phyloP scores from a whole-genome alignment of 2,888 invertebrate species.

The Hydraecia micacea region DNA sequence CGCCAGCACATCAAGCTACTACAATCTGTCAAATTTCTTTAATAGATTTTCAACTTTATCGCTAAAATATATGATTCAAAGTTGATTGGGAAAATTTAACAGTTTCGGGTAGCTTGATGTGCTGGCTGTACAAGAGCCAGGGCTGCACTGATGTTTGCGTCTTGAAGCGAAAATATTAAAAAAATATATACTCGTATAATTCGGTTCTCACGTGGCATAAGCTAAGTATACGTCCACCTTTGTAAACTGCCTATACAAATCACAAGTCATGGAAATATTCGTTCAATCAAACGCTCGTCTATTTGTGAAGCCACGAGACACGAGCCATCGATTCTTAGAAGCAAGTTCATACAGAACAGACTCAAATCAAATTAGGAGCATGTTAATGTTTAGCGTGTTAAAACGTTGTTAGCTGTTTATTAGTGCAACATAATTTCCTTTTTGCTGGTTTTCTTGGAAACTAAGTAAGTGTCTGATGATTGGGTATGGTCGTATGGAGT shows the following conservation, averaged over 20 bases:
- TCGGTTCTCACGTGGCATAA: slow-evolving; percentile 23
- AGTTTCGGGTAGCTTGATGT: no score
- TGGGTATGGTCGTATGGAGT: not conserved
- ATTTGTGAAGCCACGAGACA: slow-evolving; percentile 58
- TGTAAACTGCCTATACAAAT: slow-evolving; percentile 53
- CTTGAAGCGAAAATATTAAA: no score
- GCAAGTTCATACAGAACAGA: slow-evolving; percentile 59
- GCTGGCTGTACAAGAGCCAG: no score
- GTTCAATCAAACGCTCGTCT: slow-evolving; percentile 65
- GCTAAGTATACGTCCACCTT: slow-evolving; percentile 32
- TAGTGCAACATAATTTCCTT: not conserved
- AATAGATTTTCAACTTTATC: no score
- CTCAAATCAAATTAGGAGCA: slow-evolving; percentile 65
- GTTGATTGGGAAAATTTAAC: no score
- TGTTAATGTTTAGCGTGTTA: slow-evolving; percentile 20
- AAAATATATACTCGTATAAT: no score
- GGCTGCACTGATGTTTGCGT: no score
- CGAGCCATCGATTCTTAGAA: slow-evolving; percentile 43
- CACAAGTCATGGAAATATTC: slow-evolving; percentile 71
- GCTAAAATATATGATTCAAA: no score
- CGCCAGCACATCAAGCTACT: no score
- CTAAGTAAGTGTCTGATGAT: not conserved
- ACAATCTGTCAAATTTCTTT: no score
- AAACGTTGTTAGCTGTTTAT: not conserved
- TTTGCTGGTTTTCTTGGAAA: not conserved